phyloP scores from a whole-genome alignment of 2,888 invertebrate genomes.

The Sycophila texana region DNA sequence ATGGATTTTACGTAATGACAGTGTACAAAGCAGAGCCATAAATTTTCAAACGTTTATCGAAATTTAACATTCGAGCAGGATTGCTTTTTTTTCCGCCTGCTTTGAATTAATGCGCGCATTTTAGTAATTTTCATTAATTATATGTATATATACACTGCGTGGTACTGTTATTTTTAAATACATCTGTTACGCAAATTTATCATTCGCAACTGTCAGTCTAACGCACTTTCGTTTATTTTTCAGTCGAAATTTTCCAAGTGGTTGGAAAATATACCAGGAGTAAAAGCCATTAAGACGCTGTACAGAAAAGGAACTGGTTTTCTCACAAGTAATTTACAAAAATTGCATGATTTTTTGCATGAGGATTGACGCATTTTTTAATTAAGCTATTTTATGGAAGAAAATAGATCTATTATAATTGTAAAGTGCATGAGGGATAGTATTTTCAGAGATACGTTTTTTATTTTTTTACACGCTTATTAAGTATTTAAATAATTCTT shows the following conservation, averaged over 20 bases:
- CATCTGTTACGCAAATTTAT: too few species aligned
- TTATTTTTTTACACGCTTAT: too few species aligned
- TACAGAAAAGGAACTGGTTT: slow-evolving; percentile 64
- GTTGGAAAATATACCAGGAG: slow-evolving; percentile 65
- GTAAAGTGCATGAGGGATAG: not conserved
- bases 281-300: slow-evolving; percentile 61
- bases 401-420: slow-evolving; percentile 8
- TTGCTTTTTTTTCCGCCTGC: not conserved
- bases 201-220: too few species aligned
- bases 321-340: slow-evolving; percentile 61
- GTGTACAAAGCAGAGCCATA: not conserved
- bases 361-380: not conserved
- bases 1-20: not conserved
- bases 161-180: not conserved
- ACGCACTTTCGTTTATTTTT: slow-evolving; percentile 48
- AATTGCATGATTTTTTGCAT: slow-evolving; percentile 28
- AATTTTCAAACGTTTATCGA: not conserved
- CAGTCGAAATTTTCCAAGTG: slow-evolving; percentile 62
- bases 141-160: too few species aligned
- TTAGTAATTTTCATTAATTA: not conserved
- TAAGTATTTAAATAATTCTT: too few species aligned
- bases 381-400: slow-evolving; percentile 7
- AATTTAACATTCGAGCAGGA: too few species aligned
- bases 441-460: too few species aligned
- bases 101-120: not conserved